Conservation (phyloP, 2,888 invertebrate genomes). For the Campoletis raptor region DNA sequence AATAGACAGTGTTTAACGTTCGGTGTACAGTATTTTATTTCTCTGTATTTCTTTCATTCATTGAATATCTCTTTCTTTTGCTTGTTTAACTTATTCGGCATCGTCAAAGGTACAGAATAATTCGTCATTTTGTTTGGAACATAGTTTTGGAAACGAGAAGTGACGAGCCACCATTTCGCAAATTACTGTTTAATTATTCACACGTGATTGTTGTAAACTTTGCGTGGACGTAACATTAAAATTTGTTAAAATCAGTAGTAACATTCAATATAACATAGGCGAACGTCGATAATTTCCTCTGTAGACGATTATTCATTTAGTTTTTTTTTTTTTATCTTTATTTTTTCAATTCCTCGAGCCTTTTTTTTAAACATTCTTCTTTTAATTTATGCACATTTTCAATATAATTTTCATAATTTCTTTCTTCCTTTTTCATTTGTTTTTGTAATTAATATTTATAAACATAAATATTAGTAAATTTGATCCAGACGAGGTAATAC, state of each 20-base stretch:
- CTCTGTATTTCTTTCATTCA: constrained; percentile 65
- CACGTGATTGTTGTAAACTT: constrained; percentile 39
- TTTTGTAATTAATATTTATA: neutral
- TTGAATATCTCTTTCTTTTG: constrained; percentile 28
- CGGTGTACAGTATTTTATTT: constrained; percentile 74
- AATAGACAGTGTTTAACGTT: constrained; percentile 79
- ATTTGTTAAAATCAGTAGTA: constrained; percentile 73
- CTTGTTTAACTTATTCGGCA: constrained; percentile 21
- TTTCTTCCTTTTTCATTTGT: constrained; percentile 29
- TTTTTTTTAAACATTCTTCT: constrained; percentile 48
- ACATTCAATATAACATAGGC: constrained; percentile 70
- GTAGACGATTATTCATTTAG: constrained; percentile 59
- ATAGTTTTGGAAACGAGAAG: constrained; percentile 40
- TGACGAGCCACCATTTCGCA: constrained; percentile 27
- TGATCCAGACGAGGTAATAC: constrained; percentile 68
- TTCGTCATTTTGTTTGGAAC: constrained; percentile 44
- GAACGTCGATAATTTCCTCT: constrained; percentile 61
- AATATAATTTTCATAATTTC: constrained; percentile 44
- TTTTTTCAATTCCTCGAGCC: constrained; percentile 72
- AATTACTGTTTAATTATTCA: constrained; percentile 53
- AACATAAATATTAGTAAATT: constrained; percentile 34
- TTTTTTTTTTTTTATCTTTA: neutral
- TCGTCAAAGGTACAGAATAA: constrained; percentile 63
- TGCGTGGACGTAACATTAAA: constrained; percentile 69
- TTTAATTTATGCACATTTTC: constrained; percentile 39